Percentiles rank a stretch among this genome's conserved stretches.
Evolutionary conservation across 2,113 vertebrate species (phyloP).

Genomic region (Rutilus rutilus): DNA sequence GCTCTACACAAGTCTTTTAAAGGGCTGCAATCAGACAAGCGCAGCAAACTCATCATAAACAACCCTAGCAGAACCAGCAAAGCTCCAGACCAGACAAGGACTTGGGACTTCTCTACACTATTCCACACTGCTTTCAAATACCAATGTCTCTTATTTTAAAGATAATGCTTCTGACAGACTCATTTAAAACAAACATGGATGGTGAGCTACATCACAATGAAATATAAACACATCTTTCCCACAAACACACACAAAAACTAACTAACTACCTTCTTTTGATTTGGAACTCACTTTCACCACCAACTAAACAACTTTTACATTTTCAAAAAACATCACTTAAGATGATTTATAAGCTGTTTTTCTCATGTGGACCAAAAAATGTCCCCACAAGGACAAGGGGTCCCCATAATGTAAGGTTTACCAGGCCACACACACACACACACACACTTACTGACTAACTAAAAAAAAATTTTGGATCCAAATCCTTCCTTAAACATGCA

Average conservation of each 20-base stretch:
- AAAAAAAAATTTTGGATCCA: no score
- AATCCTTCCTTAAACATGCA: not conserved
- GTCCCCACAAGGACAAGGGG: no score
- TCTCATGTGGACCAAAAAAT: no score
- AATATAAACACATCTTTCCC: not conserved
- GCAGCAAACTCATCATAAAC: constrained; percentile 3
- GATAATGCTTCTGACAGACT: not conserved
- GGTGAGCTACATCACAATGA: not conserved
- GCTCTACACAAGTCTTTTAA: not conserved
- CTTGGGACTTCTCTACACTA: not conserved
- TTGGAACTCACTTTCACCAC: not conserved
- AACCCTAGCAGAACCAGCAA: not conserved
- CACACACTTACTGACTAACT: not conserved
- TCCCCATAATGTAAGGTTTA: no score
- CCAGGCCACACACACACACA: no score
- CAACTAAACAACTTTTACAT: not conserved
- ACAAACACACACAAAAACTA: not conserved
- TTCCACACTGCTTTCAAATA: not conserved
- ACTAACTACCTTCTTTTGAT: not conserved
- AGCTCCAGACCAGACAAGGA: not conserved
- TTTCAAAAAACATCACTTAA: no score
- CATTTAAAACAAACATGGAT: not conserved
- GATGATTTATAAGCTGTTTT: no score
- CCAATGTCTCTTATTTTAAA: not conserved
- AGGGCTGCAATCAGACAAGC: not conserved